Conservation (phyloP, 1,140 invertebrate species). For the Temnothorax curvispinosus region DNA sequence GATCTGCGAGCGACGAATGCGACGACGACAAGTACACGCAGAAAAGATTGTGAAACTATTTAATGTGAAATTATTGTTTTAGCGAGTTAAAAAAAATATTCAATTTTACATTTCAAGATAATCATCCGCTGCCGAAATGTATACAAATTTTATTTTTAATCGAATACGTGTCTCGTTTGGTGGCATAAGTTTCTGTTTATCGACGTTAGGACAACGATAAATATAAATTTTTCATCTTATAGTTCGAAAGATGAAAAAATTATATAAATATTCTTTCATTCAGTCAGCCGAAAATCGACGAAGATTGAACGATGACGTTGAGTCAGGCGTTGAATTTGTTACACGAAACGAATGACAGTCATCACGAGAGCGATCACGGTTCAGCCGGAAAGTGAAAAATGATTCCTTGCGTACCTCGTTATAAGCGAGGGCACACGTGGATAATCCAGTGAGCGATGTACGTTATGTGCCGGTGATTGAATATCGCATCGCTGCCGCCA, state of each 20-base stretch:
- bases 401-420: constrained; percentile 7
- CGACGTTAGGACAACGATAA: background rate
- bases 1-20: background rate
- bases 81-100: background rate
- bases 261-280: background rate
- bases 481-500: background rate
- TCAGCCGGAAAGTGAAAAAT: constrained; percentile 32
- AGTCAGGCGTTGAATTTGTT: background rate
- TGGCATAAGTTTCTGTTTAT: background rate
- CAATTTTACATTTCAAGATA: background rate
- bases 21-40: background rate
- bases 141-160: background rate
- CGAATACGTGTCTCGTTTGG: background rate
- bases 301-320: background rate
- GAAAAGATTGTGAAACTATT: background rate
- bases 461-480: constrained; percentile 14
- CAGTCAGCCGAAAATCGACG: background rate
- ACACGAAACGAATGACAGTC: constrained; percentile 7
- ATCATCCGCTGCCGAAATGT: background rate
- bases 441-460: background rate
- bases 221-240: background rate
- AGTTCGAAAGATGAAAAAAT: background rate
- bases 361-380: constrained; percentile 8
- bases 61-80: background rate
- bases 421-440: constrained; percentile 9